Evolutionary conservation across 2,797 vertebrate species (phyloP), one percentile per base, ranked within the genome.

Genomic region (Miichthys miiuy): DNA sequence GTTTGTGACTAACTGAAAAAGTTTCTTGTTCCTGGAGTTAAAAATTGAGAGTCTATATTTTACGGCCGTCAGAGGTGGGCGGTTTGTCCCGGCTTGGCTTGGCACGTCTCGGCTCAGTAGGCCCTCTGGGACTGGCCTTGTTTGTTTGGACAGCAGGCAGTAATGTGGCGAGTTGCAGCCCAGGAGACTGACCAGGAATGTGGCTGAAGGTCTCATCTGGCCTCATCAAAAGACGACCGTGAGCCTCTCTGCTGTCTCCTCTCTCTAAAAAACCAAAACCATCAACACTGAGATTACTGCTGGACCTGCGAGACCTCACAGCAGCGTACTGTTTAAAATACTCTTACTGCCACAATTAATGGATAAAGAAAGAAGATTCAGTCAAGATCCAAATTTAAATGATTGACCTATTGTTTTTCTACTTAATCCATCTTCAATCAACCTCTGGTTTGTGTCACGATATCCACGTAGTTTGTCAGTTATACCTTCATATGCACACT

Each of bases 61-160:
- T 88, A 21, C 80, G 82, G 34, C 23, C 14, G 23, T 85, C 69
- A 68, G 80, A 85, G 75, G 82, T 78, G 84, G 88, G 62, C 10
- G 79, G 84, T 86, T 88, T 88, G 86, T 89, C 85, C 64, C 23
- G 23, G 60, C 61, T 52, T 20, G 69, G 78, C 79, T 74, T 64
- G 72, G 77, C 82, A 38, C 6, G 74, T 55, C 81, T 68, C 18
- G 20, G 67, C 79, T 60, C 75, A 25, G 85, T 71, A 79, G 77
- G 77, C 69, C 89, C 76, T 80, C 64, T 56, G 65, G 66, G 78
- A 54, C 81, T 17, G 71, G 81, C 80, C 79, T 60, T 92, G 88
- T 94, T 94, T 95, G 89, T 95, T 95, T 94, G 89, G 87, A 90
- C 89, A 89, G 88, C 84, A 90, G 89, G 80, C 91, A 88, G 89